Evolutionary conservation across 2,888 invertebrate genomes (phyloP).

Genomic region (Galerucella nymphaeae): DNA sequence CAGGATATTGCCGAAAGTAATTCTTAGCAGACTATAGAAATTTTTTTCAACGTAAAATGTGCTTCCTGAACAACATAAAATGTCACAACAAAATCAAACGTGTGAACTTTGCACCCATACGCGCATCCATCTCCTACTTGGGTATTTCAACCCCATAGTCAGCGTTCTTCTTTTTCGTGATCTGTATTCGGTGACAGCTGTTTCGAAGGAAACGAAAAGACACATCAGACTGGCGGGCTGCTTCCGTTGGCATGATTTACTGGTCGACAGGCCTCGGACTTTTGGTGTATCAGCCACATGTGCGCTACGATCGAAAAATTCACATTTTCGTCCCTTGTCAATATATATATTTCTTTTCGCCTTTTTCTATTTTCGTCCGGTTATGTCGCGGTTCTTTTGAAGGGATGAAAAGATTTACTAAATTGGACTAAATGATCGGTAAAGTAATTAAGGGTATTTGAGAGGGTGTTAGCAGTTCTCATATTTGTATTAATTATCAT

Average conservation of each 20-base stretch:
- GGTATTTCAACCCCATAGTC: conserved; percentile 34
- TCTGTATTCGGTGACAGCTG: conserved; percentile 33
- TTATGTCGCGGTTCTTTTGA: conserved; percentile 11
- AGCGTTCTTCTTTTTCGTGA: conserved; percentile 27
- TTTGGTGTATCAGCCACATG: conserved; percentile 20
- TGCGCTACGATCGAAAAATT: conserved; percentile 13
- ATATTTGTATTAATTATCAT: neutral
- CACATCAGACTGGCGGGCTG: conserved; percentile 59
- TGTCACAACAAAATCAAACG: conserved; percentile 24
- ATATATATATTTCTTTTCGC: conserved; percentile 8
- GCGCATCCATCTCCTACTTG: conserved; percentile 15
- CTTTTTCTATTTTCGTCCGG: neutral
- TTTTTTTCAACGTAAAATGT: neutral
- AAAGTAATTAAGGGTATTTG: conserved; percentile 20
- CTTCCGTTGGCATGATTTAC: conserved; percentile 64
- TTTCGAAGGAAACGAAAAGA: conserved; percentile 42
- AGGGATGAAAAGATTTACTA: conserved; percentile 25
- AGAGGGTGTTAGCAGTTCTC: conserved; percentile 11
- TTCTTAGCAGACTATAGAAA: too few species aligned
- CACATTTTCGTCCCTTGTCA: conserved; percentile 52
- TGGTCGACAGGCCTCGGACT: conserved; percentile 46
- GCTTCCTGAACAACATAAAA: conserved; percentile 16
- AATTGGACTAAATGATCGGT: conserved; percentile 26
- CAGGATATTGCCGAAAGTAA: neutral
- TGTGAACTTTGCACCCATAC: conserved; percentile 30